Base-by-base conservation (phyloP, 2,888 invertebrate species). In the Hirtodrosophila duncani region DNA sequence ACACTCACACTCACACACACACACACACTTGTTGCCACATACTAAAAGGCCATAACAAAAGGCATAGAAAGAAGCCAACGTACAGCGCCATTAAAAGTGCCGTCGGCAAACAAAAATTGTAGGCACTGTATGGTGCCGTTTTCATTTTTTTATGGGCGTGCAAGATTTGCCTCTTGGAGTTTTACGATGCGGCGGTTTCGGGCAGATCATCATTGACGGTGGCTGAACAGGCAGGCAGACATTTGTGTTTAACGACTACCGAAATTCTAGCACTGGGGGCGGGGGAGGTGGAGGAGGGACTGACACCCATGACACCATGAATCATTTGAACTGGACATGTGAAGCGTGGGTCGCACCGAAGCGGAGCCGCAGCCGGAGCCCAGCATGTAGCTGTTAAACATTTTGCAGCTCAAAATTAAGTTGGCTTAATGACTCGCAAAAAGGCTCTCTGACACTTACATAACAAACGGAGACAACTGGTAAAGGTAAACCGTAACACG, bases 71-170 rank as follows among this genome's bases (percentile, higher is more conserved):
- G 17, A 10, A 21, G 17, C n/a, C n/a, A 36, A 37, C 10, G 3
- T 8, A 49, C 41, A 26, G 27, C 44, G 43, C 34, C 57, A 68
- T 59, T 69, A 50, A 41, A 74, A 64, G 52, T 56, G 57, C 78
- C 75, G 78, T 50, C 70, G 72, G 72, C 72, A 26, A 65, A 71
- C 52, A 41, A 13, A 38, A 58, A 50, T 49, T 51, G 42, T 39
- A 33, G 20, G 64, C 37, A 59, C 56, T 38, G 52, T 74, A 63
- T 55, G 68, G 63, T 57, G 68, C 52, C 59, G 63, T 56, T 64
- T n/a, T n/a, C n/a, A n/a, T n/a, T n/a, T n/a, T 71, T 75, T 75
- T 69, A 79, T 75, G 72, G 80, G 80, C 80, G 75, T 77, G 56
- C 61, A 62, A 63, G 64, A 67, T 67, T 49, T 61, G 67, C 41